Percentiles rank a stretch among this genome's conserved stretches.
Evolutionary conservation across 2,888 invertebrate genomes (phyloP).

Genomic region (Lasioglossum vierecki): DNA sequence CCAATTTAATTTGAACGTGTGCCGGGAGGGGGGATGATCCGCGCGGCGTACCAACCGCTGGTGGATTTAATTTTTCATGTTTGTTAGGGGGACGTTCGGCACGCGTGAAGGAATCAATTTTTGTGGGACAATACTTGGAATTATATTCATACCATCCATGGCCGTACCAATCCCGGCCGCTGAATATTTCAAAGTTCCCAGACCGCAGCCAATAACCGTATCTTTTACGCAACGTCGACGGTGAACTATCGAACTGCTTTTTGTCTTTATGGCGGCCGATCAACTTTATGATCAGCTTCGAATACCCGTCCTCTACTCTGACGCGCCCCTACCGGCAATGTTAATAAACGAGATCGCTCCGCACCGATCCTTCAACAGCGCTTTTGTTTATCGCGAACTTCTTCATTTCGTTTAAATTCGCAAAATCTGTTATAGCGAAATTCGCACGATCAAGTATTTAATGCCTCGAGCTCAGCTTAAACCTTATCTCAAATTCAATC

Average conservation of each 20-base stretch:
- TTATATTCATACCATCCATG: slow-evolving; percentile 42
- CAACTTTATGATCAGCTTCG: slow-evolving; percentile 36
- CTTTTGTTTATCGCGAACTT: neutral
- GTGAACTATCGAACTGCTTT: slow-evolving; percentile 45
- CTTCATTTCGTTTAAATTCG: neutral
- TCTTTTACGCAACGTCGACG: slow-evolving; percentile 47
- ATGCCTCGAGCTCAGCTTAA: neutral
- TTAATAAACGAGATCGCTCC: slow-evolving; percentile 16
- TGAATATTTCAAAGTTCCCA: slow-evolving; percentile 50
- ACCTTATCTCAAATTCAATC: neutral
- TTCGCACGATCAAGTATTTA: too few relatives aligned
- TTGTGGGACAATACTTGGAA: slow-evolving; percentile 40
- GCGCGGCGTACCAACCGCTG: neutral
- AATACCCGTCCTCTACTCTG: neutral
- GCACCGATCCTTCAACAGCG: neutral
- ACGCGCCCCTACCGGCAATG: neutral
- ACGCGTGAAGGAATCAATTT: slow-evolving; percentile 52
- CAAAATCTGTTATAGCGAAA: neutral
- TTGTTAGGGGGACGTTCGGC: slow-evolving; percentile 17
- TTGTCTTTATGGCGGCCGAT: slow-evolving; percentile 36
- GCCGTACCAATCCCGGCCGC: neutral
- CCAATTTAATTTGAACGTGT: slow-evolving; percentile 59
- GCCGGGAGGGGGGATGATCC: neutral
- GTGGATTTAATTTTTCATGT: slow-evolving; percentile 54
- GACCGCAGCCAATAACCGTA: slow-evolving; percentile 39